These are phyloP conservation scores for Alfaro cultratus DNA, from an alignment of 2,797 vertebrate genomes.

Conservation along the genomic window DNA sequence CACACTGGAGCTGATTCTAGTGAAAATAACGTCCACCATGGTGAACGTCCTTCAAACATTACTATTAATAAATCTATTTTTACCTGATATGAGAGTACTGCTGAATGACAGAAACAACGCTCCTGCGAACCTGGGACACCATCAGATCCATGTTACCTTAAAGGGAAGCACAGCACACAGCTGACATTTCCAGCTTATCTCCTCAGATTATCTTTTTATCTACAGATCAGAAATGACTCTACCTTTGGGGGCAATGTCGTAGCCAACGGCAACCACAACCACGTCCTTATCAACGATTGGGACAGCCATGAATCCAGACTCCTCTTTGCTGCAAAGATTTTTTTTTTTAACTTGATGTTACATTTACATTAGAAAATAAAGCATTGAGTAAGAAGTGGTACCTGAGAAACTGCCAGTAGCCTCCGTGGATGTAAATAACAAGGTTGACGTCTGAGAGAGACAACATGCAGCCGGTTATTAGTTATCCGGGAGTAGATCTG, in stretches of 20 bases:
- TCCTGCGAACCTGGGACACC: slow-evolving; percentile 88
- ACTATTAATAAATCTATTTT: neutral
- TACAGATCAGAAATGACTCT: neutral
- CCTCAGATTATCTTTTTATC: slow-evolving; percentile 4
- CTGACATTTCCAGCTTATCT: slow-evolving; percentile 6
- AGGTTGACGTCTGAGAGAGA: slow-evolving; percentile 82
- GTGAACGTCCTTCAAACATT: neutral
- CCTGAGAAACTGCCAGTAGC: slow-evolving; percentile 96
- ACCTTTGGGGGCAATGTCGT: slow-evolving; percentile 92
- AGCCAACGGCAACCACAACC: slow-evolving; percentile 85
- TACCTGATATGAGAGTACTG: slow-evolving; percentile 86
- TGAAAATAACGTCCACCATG: neutral
- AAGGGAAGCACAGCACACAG: neutral
- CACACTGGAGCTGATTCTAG: neutral
- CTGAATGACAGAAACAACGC: slow-evolving; percentile 81
- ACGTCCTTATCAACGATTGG: slow-evolving; percentile 83
- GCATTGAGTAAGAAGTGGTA: slow-evolving; percentile 49
- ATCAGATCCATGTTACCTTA: slow-evolving; percentile 91
- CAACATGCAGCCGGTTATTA: slow-evolving; percentile 4
- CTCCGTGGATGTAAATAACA: slow-evolving; percentile 92
- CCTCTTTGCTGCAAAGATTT: slow-evolving; percentile 85
- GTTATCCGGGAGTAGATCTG: neutral
- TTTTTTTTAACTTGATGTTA: neutral
- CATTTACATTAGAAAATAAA: neutral
- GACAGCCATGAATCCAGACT: slow-evolving; percentile 88